Evolutionary conservation across 2,113 vertebrate genomes (phyloP).

Genomic region (Cranoglanis bouderius): DNA sequence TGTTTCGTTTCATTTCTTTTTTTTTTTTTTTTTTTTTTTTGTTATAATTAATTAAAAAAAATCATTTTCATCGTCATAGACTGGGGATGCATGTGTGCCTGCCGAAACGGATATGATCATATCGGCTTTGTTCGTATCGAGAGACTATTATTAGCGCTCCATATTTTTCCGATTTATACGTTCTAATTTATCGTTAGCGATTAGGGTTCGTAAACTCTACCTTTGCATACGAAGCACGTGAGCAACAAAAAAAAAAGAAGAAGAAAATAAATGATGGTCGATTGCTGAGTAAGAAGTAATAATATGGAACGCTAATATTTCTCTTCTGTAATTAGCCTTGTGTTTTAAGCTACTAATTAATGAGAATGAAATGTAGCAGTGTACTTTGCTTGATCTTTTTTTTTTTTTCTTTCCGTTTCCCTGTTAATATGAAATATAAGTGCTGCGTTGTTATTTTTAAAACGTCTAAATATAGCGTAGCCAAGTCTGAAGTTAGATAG

Average conservation of each 20-base stretch:
- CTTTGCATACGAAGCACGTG: background rate
- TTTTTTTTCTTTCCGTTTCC: constrained; percentile 34
- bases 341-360: constrained; percentile 55
- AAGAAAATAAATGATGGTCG: background rate
- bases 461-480: constrained; percentile 49
- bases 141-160: constrained; percentile 63
- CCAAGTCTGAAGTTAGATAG: constrained; percentile 35
- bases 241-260: background rate
- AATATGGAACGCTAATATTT: constrained; percentile 63
- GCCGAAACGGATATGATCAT: constrained; percentile 56
- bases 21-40: constrained; percentile 47
- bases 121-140: constrained; percentile 46
- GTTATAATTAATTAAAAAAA: constrained; percentile 65
- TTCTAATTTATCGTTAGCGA: constrained; percentile 15
- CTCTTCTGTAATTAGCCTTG: constrained; percentile 47
- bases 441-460: constrained; percentile 54
- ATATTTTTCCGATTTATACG: constrained; percentile 41
- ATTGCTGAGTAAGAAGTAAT: background rate
- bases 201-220: background rate
- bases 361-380: constrained; percentile 60
- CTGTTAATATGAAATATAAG: constrained; percentile 57
- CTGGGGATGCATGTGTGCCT: constrained; percentile 66
- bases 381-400: constrained; percentile 48
- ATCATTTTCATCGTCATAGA: constrained; percentile 31
- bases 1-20: constrained; percentile 63